phyloP scores from a whole-genome alignment of 2,797 vertebrate genomes.

The Pygocentrus nattereri region DNA sequence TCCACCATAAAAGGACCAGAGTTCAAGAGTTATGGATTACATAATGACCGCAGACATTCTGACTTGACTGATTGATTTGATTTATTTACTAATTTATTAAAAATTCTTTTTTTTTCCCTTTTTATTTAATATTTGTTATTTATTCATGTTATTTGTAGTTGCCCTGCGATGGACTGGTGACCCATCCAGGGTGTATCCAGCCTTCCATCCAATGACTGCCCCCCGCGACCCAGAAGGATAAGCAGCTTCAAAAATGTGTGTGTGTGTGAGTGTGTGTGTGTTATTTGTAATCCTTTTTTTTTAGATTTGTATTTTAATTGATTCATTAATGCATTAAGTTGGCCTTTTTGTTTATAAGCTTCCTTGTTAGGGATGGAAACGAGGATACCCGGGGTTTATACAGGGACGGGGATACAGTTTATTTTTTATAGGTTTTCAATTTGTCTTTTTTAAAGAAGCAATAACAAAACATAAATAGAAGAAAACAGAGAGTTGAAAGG shows the following conservation, averaged over 20 bases:
- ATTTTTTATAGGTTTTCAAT: not conserved
- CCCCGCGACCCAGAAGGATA: too few species aligned
- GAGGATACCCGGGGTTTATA: not conserved
- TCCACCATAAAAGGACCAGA: conserved; percentile 80
- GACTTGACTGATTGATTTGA: not conserved
- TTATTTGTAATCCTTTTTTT: too few species aligned
- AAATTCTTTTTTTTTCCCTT: not conserved
- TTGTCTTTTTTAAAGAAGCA: not conserved
- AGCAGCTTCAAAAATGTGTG: too few species aligned
- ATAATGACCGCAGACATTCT: not conserved
- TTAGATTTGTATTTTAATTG: too few species aligned
- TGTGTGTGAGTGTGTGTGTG: too few species aligned
- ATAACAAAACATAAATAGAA: too few species aligned
- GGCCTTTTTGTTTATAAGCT: not conserved
- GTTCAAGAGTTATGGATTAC: conserved; percentile 68
- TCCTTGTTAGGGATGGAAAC: not conserved
- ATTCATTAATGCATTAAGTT: not conserved
- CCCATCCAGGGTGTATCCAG: too few species aligned
- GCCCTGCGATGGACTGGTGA: too few species aligned
- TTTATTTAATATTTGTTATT: not conserved
- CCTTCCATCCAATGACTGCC: too few species aligned
- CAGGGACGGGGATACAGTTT: not conserved
- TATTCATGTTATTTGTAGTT: not conserved
- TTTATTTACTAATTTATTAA: not conserved
- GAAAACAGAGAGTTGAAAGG: not conserved